Evolutionary conservation across 1,140 invertebrate genomes (phyloP), one percentile per base, ranked within the genome.

Genomic region (Paramacrobiotus metropolitanus): DNA sequence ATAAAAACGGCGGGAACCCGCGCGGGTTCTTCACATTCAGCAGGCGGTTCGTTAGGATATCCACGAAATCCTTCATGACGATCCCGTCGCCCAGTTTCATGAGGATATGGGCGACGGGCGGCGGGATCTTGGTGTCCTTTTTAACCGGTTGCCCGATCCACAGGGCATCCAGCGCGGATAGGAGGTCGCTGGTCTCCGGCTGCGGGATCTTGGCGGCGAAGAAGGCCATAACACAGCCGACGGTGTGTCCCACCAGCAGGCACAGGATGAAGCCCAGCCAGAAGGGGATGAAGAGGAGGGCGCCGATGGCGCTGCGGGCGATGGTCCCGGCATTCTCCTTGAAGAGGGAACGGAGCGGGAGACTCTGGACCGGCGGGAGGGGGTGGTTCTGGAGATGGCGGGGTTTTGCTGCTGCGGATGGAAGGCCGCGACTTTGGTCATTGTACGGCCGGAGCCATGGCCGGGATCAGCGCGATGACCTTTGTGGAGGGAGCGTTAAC

Each of bases 31-130:
- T 55, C 15, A 55, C 48, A 24, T 55, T 55, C 15, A 55, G 48
- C 48, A 55, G 24, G 4, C 48, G 48, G 28, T 55, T 55, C 15
- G 48, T 55, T 4, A 55, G 24, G 15, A 55, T 55, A 28, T 55
- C 48, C 24, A 55, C 48, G 24, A 55, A 55, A 24, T 55, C 48
- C 24, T 55, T 55, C 48, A 55, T 55, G 48, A 15, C 24, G 48
- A 55, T 55, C 4, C 24, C 48, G 24, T 55, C 48, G 48, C 48
- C 48, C 48, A 55, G 24, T 24, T 55, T 55, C 48, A 55, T 55
- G 15, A 55, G 15, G 15, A 55, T 28, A 55, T 24, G 9, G 15
- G 48, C 48, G 15, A 55, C 24, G 9, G 48, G 24, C 4, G 15
- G 48, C 4, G 48, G 48, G 48, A 20, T 55, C 48, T 55, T 55